Base-by-base conservation (phyloP, 2,888 invertebrate genomes). In the Nemoura dubitans region DNA sequence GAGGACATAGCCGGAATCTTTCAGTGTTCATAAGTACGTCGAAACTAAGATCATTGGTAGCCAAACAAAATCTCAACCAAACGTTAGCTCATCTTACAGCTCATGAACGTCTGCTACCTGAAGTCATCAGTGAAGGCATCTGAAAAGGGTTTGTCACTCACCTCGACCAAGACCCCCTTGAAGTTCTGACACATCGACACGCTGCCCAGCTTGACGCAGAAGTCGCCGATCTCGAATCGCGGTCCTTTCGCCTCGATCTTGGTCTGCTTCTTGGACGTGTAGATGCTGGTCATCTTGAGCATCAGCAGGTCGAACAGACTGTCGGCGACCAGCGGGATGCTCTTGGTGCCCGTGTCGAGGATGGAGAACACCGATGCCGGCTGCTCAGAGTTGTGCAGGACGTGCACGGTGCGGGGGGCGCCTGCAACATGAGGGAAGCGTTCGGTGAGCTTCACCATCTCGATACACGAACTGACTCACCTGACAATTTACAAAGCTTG, bases 351-450 rank as follows among this genome's bases (percentile, higher is more conserved):
- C 85, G 96, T 96, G 90, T 98, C 98, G 7, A 98, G 93, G 36
- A 98, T 95, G 10, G 98, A 96, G 92, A 98, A 98, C 0, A 98
- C 97, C 0, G 98, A 97, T 0, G 98, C 98, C 0, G 98, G 98
- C 90, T 98, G 97, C 91, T 99, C 98, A 0, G 97, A 98, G 91
- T 98, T 97, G 92, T 98, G 98, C 10, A 99, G 93, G n/a, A 98
- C 96, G 91, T 98, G 97, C 0, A 98, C 96, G 0, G 96, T 96
- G 90, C 96, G 95, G 87, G 96, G 95, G 83, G 95, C 94, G 3
- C 96, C 97, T 94, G 91, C 21, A 90, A 90, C 86, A 81, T 5
- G 26, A 28, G 29, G 25, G n/a, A 14, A 14, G 59, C 59, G 59
- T 59, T 59, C 14, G 59, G 21, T 16, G 2, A 21, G 59, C 59